Evolutionary conservation across 2,113 vertebrate genomes (phyloP).

Genomic region (Peromyscus maniculatus): DNA sequence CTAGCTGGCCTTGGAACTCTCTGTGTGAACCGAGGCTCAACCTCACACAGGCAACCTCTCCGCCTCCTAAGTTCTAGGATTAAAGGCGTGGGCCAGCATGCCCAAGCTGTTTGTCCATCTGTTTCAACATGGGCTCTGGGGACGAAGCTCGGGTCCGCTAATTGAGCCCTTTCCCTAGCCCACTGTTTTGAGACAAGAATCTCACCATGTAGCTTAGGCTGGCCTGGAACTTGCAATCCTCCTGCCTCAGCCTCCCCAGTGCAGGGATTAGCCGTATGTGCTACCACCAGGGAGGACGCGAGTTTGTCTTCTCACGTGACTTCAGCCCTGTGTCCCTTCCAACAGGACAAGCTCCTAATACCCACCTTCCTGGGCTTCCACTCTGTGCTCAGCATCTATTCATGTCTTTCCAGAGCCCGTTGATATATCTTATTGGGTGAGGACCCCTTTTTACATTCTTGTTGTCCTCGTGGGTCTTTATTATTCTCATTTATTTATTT

Average conservation of each 20-base stretch:
- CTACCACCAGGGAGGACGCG: not conserved
- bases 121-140: not conserved
- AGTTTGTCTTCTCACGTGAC: not conserved
- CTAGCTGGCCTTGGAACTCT: not conserved
- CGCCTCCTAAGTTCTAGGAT: not conserved
- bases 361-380: not conserved
- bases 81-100: not conserved
- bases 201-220: not conserved
- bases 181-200: not conserved
- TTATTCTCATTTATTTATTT: not conserved
- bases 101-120: not conserved
- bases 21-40: not conserved
- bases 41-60: not conserved
- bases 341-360: not conserved
- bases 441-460: not conserved
- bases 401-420: not conserved
- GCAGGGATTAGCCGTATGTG: not conserved
- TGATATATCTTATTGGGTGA: not conserved
- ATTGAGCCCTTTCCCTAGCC: not conserved
- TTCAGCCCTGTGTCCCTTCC: not conserved
- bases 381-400: not conserved
- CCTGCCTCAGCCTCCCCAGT: not conserved
- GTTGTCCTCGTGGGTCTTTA: not conserved
- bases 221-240: not conserved
- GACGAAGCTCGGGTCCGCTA: not conserved